Conservation (phyloP, 2,113 vertebrate genomes). For the Rhinolophus sinicus region DNA sequence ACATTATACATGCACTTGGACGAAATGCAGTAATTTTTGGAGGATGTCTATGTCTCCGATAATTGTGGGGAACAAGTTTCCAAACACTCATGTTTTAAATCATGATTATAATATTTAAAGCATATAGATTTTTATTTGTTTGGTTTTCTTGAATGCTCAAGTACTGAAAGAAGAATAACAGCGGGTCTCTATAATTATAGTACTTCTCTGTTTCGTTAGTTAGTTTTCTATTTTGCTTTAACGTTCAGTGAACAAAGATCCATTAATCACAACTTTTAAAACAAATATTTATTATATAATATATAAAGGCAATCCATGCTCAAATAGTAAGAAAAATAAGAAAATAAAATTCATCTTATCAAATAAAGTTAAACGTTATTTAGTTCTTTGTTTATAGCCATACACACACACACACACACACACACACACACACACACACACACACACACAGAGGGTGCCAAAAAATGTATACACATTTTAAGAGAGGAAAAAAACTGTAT, state of each 20-base stretch:
- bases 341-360: background rate
- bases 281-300: background rate
- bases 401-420: too few relatives aligned
- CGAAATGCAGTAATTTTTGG: background rate
- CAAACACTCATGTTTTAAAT: background rate
- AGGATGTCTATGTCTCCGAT: background rate
- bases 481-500: too few relatives aligned
- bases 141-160: background rate
- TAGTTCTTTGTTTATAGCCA: background rate
- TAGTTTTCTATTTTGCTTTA: background rate
- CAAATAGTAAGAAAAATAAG: slow-evolving; percentile 31
- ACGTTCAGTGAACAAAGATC: background rate
- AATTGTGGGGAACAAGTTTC: background rate
- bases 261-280: background rate
- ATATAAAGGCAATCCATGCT: background rate
- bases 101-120: background rate
- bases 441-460: too few relatives aligned
- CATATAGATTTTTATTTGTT: background rate
- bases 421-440: too few relatives aligned
- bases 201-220: background rate
- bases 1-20: too few relatives aligned
- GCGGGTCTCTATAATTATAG: background rate
- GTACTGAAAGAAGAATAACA: background rate
- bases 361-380: background rate
- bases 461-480: too few relatives aligned